These are phyloP conservation scores for Ctenopoma multispine DNA, from an alignment of 2,797 vertebrate genomes.

Conservation along the genomic window DNA sequence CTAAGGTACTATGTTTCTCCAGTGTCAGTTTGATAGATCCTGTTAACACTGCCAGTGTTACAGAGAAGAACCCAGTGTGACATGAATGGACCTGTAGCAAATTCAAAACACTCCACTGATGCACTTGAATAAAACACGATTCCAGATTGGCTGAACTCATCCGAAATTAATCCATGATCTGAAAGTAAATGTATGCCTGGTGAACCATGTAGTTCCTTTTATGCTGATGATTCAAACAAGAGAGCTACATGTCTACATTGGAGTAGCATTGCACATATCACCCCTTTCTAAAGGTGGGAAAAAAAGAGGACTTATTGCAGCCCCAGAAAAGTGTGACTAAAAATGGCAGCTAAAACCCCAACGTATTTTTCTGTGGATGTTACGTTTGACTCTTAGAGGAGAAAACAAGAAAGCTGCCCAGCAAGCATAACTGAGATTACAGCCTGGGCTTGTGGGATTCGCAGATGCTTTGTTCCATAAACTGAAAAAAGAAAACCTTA, in stretches of 20 bases:
- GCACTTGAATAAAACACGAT: no score
- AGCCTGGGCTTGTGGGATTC: constrained; percentile 64
- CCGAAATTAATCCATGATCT: no score
- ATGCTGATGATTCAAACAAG: no score
- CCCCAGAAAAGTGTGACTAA: not conserved
- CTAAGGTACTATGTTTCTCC: no score
- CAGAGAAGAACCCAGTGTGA: no score
- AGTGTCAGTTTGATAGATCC: no score
- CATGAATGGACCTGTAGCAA: no score
- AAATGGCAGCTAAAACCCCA: constrained; percentile 45
- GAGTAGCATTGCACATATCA: not conserved
- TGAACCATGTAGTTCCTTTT: no score
- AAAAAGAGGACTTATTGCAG: constrained; percentile 13
- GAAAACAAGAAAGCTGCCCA: constrained; percentile 73
- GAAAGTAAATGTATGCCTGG: no score
- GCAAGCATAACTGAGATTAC: constrained; percentile 73
- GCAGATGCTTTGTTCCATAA: constrained; percentile 64
- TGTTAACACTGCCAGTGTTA: no score
- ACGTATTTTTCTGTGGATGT: constrained; percentile 52
- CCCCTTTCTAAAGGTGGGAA: constrained; percentile 1
- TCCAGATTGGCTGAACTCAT: not conserved
- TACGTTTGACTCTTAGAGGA: constrained; percentile 59
- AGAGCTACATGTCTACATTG: no score
- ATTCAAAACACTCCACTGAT: no score
- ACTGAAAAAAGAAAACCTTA: constrained; percentile 42